Base-by-base conservation (phyloP, 2,113 vertebrate species). In the Sinocyclocheilus anshuiensis region DNA sequence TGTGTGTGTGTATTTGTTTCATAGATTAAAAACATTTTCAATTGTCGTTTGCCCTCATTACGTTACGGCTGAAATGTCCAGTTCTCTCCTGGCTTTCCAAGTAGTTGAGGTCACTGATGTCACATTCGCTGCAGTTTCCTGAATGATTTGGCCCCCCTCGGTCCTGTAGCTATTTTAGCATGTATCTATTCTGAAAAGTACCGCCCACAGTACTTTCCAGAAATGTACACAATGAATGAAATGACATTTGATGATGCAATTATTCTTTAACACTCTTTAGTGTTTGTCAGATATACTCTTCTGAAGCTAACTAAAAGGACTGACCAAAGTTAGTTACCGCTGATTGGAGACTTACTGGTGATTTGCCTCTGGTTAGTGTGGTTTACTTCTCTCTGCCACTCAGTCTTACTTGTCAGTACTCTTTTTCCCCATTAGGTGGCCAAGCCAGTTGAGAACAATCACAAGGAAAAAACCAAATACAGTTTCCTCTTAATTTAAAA, bases 121-220 rank as follows among this genome's bases (percentile, higher is more conserved):
- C 61, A 39, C 45, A 24, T 63, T 77, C 22, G 9, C 42, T 39
- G 39, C 24, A 16, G 5, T 50, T 61, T 45, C 42, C 53, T 39
- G 33, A 33, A 53, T 80, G 22, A 5, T 67, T 67, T 59, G 26
- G 8, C 65, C n/a, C 33, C 16, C 55, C 11, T 42, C 36, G 50
- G 24, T 29, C 57, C 20, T 42, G 36, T 65, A 33, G 59, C 61
- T 77, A 77, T 77, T 85, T 77, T 22, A 22, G 13, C 36, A 53
- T 59, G 61, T 29, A 55, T 65, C 74, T 77, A 33, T 84, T 84
- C 18, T 33, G 75, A 84, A 59, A 76, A 77, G 13, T 13, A 6
- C 84, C 50, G 12, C 48, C 29, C 53, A 71, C 84, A 72, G 29
- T 39, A 20, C 8, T 81, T 26, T 48, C 79, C 48, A 29, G 29